A percentile compares a stretch with the other conserved stretches of the same genome.
These are phyloP conservation scores for Lasiurus cinereus DNA, from an alignment of 2,113 vertebrate species.

Conservation along the genomic window DNA sequence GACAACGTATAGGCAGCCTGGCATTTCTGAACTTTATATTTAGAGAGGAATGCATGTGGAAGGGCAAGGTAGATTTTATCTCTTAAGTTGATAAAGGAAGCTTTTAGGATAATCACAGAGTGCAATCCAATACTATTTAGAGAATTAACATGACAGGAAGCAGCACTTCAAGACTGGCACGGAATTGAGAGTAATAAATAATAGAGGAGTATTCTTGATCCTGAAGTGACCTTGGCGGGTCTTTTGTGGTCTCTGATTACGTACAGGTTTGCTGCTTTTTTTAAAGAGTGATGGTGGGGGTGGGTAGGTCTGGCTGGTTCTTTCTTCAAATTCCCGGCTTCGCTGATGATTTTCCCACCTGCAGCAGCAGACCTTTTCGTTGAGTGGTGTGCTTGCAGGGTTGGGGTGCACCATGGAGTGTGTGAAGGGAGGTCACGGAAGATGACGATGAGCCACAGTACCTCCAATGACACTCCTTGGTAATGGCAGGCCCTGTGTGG, in stretches of 20 bases:
- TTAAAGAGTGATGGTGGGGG: not conserved
- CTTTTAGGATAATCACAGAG: constrained; percentile 51
- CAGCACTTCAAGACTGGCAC: not conserved
- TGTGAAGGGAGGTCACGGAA: not conserved
- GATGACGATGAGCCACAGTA: not conserved
- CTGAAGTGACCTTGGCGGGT: constrained; percentile 48
- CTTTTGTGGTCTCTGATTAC: constrained; percentile 53
- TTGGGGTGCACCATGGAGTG: not conserved
- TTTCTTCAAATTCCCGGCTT: constrained; percentile 52
- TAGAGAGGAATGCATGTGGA: constrained; percentile 27
- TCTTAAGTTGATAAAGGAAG: constrained; percentile 52
- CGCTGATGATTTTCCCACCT: constrained; percentile 39
- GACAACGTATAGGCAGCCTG: not conserved
- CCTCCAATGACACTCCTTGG: constrained; percentile 6
- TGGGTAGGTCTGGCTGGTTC: not conserved
- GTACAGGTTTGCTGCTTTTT: constrained; percentile 46
- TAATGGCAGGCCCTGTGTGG: not conserved
- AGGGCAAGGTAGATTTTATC: constrained; percentile 43
- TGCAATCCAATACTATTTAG: constrained; percentile 10
- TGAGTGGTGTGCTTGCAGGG: not conserved
- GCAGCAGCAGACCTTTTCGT: not conserved
- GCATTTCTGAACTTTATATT: constrained; percentile 44
- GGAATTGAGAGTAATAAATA: constrained; percentile 54
- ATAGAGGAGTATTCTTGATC: constrained; percentile 13
- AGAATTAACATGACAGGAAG: constrained; percentile 26